These are phyloP conservation scores for Linurgus olivaceus DNA, from an alignment of 2,797 vertebrate genomes.

Conservation along the genomic window DNA sequence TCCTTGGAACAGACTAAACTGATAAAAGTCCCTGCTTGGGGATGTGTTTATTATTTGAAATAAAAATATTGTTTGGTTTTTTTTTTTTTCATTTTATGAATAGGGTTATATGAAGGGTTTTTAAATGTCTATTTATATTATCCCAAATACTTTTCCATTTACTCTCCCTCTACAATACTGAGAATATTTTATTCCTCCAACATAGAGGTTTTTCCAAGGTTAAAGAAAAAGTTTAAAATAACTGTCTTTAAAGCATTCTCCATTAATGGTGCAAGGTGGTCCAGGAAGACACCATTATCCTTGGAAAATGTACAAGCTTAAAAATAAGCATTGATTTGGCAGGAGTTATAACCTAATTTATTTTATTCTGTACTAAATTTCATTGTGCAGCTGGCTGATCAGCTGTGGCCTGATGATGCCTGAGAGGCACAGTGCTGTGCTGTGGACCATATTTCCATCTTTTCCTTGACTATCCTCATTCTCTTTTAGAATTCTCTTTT, in stretches of 20 bases:
- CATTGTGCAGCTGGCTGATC: constrained; percentile 41
- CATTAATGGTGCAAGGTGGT: background rate
- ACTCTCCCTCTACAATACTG: background rate
- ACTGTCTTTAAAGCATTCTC: background rate
- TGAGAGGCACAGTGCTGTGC: constrained; percentile 1
- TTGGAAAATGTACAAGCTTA: constrained; percentile 11
- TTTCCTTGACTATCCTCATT: constrained; percentile 4
- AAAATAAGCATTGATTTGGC: constrained; percentile 39
- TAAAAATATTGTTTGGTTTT: background rate
- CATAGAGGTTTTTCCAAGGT: background rate
- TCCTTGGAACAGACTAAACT: background rate
- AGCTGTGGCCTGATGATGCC: constrained; percentile 40
- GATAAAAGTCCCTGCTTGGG: background rate
- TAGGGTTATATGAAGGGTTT: background rate
- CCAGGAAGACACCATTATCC: background rate
- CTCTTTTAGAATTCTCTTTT: background rate
- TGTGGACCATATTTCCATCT: background rate
- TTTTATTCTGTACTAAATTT: constrained; percentile 26
- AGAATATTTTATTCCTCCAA: background rate
- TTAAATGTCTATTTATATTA: background rate
- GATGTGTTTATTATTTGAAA: background rate
- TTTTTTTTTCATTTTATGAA: background rate
- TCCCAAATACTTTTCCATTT: background rate
- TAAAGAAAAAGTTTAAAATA: background rate
- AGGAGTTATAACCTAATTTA: background rate